Evolutionary conservation across 2,797 vertebrate genomes (phyloP).

Genomic region (Phyllotis vaccarum): DNA sequence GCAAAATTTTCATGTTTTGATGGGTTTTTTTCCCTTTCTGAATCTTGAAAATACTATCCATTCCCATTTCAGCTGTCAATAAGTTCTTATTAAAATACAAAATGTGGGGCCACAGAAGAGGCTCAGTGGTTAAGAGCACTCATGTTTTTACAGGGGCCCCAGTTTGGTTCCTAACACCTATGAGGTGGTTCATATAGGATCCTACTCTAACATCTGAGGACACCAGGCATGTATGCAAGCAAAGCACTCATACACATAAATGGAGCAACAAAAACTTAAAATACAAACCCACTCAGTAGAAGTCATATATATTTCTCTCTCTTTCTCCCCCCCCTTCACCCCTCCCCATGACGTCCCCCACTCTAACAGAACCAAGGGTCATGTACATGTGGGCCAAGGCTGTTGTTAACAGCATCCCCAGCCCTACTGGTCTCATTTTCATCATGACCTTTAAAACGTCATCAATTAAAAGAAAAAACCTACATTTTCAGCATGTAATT

Average conservation of each 20-base stretch:
- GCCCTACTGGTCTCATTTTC: conserved; percentile 11
- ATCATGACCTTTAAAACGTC: conserved; percentile 22
- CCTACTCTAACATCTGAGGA: background rate
- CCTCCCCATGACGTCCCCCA: background rate
- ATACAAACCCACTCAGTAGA: conserved; percentile 42
- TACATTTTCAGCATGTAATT: background rate
- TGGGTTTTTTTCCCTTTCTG: background rate
- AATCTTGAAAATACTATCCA: background rate
- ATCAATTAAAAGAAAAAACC: background rate
- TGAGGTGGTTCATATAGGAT: background rate
- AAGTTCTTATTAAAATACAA: conserved; percentile 59
- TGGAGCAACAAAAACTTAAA: background rate
- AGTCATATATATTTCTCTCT: background rate
- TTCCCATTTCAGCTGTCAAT: background rate
- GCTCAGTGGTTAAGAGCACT: background rate
- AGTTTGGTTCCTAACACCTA: background rate
- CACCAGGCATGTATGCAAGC: background rate
- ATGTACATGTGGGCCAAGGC: background rate
- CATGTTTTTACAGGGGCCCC: background rate
- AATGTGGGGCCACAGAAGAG: background rate
- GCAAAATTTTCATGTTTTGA: background rate
- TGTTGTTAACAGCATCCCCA: background rate
- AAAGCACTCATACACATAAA: background rate
- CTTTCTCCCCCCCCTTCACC: too few species aligned
- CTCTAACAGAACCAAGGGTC: background rate